Evolutionary conservation across 2,113 vertebrate genomes (phyloP), one percentile per base, ranked within the genome.

Genomic region (Lates calcarifer): DNA sequence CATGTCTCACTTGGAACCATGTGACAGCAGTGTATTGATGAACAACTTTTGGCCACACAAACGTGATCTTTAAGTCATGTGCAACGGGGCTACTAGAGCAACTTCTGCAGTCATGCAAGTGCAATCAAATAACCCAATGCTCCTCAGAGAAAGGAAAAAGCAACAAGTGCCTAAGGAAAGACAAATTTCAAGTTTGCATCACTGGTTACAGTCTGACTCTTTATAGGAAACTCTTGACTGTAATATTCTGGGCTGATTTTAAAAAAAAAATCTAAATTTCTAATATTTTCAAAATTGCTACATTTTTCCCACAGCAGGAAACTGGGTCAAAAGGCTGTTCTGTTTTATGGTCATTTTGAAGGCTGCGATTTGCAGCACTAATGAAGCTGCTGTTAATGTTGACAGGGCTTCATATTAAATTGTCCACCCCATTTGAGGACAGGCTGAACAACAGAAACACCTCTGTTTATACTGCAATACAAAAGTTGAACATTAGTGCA

Each of bases 11-110:
- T 33, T 47, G 2, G 2, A 29, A 68, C 49, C 64, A 82, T 77
- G 74, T 85, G 86, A 91, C 77, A 4, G 13, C 22, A 8, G 33
- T 18, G 67, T 61, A 72, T 56, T 60, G 26, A 79, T 28, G n/a
- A 79, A 67, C 43, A 26, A 49, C 26, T 10, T 71, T 74, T 10
- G 15, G 33, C 80, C 26, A 28, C 35, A 47, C 31, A 81, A 86
- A 83, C 74, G 61, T 78, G 75, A 76, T 73, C 61, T 37, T 53
- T 0, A 28, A 53, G 56, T 84, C 62, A 63, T 31, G 65, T 68
- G 74, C 9, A 31, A 26, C 6, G 17, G 1, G 17, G 66, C 41
- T 3, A 20, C 26, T 18, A 31, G 28, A 49, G 17, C 6, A 29
- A 60, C 10, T 41, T 64, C 31, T 33, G 49, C 7, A 56, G 41